Evolutionary conservation across 2,113 vertebrate species (phyloP).

Genomic region (Noturus placidus): DNA sequence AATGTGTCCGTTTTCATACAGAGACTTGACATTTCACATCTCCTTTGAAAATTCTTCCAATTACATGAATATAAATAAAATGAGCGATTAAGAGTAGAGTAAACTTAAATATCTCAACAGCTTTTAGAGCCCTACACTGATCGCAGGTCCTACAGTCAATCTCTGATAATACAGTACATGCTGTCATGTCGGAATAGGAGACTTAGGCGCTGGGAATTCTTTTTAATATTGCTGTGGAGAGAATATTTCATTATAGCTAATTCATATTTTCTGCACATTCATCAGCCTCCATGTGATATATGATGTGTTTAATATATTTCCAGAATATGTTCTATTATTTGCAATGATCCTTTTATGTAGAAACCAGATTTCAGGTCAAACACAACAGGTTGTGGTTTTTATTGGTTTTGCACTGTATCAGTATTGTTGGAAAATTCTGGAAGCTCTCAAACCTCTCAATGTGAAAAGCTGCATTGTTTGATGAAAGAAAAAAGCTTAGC

Average conservation of each 20-base stretch:
- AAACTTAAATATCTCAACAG: background rate
- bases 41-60: background rate
- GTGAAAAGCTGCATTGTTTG: background rate
- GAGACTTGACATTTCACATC: background rate
- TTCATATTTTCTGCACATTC: background rate
- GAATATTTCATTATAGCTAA: background rate
- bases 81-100: background rate
- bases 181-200: background rate
- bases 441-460: background rate
- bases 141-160: background rate
- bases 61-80: background rate
- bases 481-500: background rate
- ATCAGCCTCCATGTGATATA: background rate
- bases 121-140: background rate
- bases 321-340: background rate
- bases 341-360: background rate
- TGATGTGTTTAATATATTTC: background rate
- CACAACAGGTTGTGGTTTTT: background rate
- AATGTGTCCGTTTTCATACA: background rate
- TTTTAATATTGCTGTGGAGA: background rate
- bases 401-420: background rate
- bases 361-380: background rate
- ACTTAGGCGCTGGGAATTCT: background rate
- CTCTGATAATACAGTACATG: background rate
- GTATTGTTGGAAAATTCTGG: background rate